Evolutionary conservation across 2,888 invertebrate genomes (phyloP), one percentile per base, ranked within the genome.

Genomic region (Arctia plantaginis): DNA sequence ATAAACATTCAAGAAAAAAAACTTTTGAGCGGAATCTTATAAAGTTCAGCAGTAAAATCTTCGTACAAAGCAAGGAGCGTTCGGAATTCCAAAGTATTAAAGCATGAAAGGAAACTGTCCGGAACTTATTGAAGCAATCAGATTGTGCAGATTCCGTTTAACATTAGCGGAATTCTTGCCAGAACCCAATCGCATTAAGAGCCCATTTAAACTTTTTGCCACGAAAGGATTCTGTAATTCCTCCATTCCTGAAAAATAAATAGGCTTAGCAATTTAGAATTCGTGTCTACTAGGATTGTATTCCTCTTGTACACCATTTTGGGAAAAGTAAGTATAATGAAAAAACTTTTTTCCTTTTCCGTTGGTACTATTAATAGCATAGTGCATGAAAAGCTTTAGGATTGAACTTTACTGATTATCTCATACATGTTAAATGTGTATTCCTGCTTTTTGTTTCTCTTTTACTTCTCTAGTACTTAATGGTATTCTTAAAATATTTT

Each of bases 81-180:
- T 82, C 86, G 87, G 90, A 93, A 93, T 93, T 88, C 87, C 86
- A 88, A 93, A 93, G 93, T 92, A 92, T 93, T 92, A 92, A 91
- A 92, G 92, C 90, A 91, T 92, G 89, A 90, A 93, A 90, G 88
- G 89, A 90, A 93, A 93, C 91, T 93, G 93, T 90, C 91, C 90
- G 90, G 91, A 94, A 94, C 93, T 94, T 94, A 94, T 95, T 92
- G 94, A 91, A 94, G 93, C 92, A 93, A 93, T 93, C 92, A 92
- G 93, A 94, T 94, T 93, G 93, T 91, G 89, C 90, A 90, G 90
- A 94, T 94, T 93, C 93, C 94, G 91, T 91, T 93, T 89, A 92
- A 93, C 92, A 94, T 94, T 93, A 93, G 91, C 91, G 87, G 87
- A 92, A 94, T 94, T 93, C 93, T 92, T 93, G 88, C 88, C 86